Conservation (phyloP, 1,140 invertebrate genomes). For the Leguminivora glycinivorella region DNA sequence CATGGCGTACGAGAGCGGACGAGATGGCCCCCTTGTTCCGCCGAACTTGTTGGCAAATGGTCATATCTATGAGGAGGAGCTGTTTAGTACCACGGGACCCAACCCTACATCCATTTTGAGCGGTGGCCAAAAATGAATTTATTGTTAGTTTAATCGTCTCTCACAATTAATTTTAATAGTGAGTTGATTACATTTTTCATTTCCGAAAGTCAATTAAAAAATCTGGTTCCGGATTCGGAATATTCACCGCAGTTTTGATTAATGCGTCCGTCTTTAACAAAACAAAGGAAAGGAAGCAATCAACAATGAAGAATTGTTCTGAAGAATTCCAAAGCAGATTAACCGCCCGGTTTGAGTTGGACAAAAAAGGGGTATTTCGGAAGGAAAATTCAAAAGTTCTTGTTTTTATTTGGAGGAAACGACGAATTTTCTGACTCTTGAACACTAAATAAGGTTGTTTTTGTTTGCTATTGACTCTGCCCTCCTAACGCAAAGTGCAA, state of each 20-base stretch:
- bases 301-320: constrained; percentile 25
- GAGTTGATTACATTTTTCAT: background rate
- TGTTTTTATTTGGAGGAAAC: constrained; percentile 23
- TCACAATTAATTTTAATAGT: too few species aligned
- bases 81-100: too few species aligned
- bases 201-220: background rate
- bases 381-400: constrained; percentile 18
- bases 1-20: too few species aligned
- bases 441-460: constrained; percentile 24
- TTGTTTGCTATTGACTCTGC: background rate
- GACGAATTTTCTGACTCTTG: constrained; percentile 22
- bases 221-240: background rate
- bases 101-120: too few species aligned
- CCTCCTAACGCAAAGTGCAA: too few species aligned
- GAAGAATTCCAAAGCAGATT: constrained; percentile 26
- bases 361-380: constrained; percentile 20
- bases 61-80: too few species aligned
- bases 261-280: constrained; percentile 24
- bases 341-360: constrained; percentile 17
- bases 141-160: too few species aligned
- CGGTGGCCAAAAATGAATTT: too few species aligned
- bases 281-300: constrained; percentile 24
- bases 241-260: constrained; percentile 23
- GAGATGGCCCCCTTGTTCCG: too few species aligned
- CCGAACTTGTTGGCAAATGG: too few species aligned